Base-by-base conservation (phyloP, 2,113 vertebrate species). In the Daphoenositta chrysoptera region DNA sequence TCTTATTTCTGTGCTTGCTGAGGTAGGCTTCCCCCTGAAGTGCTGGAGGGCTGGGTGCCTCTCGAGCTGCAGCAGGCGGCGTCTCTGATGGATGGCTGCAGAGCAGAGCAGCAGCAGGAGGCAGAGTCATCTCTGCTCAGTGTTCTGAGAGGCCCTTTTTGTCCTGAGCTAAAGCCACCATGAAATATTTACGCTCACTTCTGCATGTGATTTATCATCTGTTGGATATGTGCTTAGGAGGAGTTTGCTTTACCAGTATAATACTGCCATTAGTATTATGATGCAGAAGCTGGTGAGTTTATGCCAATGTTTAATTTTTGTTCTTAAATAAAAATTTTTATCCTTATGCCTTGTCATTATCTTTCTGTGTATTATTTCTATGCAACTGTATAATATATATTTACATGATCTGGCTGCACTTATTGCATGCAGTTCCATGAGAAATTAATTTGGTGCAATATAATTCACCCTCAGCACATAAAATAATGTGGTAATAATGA, bases 301-400 rank as follows among this genome's bases (percentile, higher is more conserved):
- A 93, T 40, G 47, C 50, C 58, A 93, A 57, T 39, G 37, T 61
- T 87, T 93, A 65, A 77, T 47, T 88, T 92, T 40, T 93, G 42
- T 66, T 91, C 66, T 77, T 80, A 84, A 90, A 93, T 79, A 80
- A 93, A 83, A 75, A n/a, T 75, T 78, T 92, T 78, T 60, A 78
- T 33, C 44, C 30, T 78, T 71, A 78, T 2, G 24, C 15, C 33
- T 70, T 66, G 44, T 33, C 60, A 68, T 70, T 92, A 73, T 39
- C 39, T 80, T 73, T 77, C 60, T 21, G 40, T 45, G 39, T 24
- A 37, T 85, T 80, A 40, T 72, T 94, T 90, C 58, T 80, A 16
- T 50, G 39, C 45, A 84, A 51, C 35, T 0, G 1, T 54, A 64
- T 66, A 15, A 73, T 91, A 83, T 66, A 73, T 69, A 81, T 86